Evolutionary conservation across 2,113 vertebrate species (phyloP), one percentile per base, ranked within the genome.

Genomic region (Onychostoma macrolepis): DNA sequence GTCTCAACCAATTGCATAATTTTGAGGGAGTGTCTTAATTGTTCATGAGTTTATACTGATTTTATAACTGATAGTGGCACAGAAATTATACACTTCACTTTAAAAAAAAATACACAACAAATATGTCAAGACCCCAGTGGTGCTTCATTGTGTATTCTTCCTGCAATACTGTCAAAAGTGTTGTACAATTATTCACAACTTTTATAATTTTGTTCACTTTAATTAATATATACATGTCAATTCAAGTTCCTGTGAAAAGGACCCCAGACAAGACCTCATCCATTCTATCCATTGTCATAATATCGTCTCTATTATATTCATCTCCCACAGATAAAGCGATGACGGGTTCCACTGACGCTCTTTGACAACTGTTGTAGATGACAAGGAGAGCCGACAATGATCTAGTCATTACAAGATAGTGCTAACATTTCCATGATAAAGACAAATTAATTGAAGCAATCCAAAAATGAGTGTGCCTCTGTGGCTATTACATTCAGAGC

Each of bases 331-430:
- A 56, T 28, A 87, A 84, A 75, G 28, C 41, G 28, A 26, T 69
- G 69, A 80, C 83, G 53, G 81, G 69, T 86, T 85, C 41, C 45
- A 80, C 85, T 77, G 36, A 84, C 48, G 41, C 65, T 87, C 71
- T 87, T 71, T 76, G 71, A 78, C 48, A 81, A 76, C 78, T 85
- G 83, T 86, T 71, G 76, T 84, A 48, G 26, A 80, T 84, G 56
- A 88, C 69, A 77, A 83, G 56, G 58, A 81, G 84, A 87, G 48
- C 11, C 48, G 77, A 75, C 77, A 84, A 83, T 72, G 80, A 89
- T 84, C 53, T 88, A 56, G 74, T 85, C 80, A 65, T 88, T 84
- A 56, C 63, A 78, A 87, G 84, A 83, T 24, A 53, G 26, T 67
- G 28, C 38, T 77, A 77, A 30, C 12, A 80, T 85, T 75, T 86